Conservation (phyloP, 1,140 invertebrate genomes). For the Hypsibius dujardini region DNA sequence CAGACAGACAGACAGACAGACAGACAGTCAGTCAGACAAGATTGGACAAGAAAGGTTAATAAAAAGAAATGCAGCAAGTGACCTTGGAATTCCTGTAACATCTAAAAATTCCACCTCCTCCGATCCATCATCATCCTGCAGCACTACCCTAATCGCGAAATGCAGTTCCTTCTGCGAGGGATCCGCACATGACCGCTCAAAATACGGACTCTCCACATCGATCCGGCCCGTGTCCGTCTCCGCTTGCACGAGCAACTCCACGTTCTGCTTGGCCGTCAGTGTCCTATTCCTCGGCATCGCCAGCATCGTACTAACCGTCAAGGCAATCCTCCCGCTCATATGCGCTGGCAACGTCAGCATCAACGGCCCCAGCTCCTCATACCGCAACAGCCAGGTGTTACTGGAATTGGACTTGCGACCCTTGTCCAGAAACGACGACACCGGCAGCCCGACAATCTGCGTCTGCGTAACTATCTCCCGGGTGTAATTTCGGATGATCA, state of each 20-base stretch:
- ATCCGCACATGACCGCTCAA: not conserved
- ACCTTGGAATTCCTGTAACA: not conserved
- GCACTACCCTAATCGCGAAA: not conserved
- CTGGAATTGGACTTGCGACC: not conserved
- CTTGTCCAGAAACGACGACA: not conserved
- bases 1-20: no score
- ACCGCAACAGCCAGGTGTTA: not conserved
- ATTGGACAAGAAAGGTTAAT: no score
- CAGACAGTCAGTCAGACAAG: no score
- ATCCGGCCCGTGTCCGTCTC: slow-evolving; percentile 9
- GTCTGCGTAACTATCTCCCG: not conserved
- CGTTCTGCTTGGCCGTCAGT: not conserved
- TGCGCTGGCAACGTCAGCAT: not conserved
- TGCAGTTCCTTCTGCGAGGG: not conserved
- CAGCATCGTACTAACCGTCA: not conserved
- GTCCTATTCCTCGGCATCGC: not conserved
- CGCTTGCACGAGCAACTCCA: not conserved
- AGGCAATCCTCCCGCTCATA: not conserved
- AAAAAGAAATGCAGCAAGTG: no score
- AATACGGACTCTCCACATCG: not conserved
- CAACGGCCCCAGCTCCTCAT: not conserved
- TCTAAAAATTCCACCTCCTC: slow-evolving; percentile 15
- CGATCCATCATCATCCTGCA: slow-evolving; percentile 12
- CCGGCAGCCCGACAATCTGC: not conserved
- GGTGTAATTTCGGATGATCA: not conserved